Percentiles rank a stretch among this genome's conserved stretches.
phyloP scores from a whole-genome alignment of 2,797 vertebrate species.

The Hydrophis major region DNA sequence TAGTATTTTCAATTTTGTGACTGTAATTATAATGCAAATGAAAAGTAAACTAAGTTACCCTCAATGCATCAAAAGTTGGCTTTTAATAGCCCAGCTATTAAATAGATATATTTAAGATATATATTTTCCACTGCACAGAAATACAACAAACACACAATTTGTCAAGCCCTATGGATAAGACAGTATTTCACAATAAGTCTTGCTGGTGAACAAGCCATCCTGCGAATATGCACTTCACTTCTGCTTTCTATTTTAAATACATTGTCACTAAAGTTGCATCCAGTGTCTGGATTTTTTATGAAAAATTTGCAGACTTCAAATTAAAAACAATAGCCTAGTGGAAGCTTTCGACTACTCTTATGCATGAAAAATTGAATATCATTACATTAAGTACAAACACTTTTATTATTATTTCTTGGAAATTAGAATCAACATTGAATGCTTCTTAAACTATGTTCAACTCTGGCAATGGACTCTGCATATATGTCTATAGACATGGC shows the following conservation, averaged over 20 bases:
- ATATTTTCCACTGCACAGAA: not conserved
- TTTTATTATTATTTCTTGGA: not conserved
- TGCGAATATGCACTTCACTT: not conserved
- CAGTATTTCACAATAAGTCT: not conserved
- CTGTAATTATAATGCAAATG: not conserved
- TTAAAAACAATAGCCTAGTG: not conserved
- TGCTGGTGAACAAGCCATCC: not conserved
- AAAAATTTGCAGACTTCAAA: not conserved
- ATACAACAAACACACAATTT: not conserved
- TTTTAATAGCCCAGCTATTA: not conserved
- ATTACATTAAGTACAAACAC: not conserved
- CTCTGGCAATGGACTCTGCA: not conserved
- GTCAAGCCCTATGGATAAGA: not conserved
- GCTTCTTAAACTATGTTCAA: not conserved
- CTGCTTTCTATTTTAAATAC: not conserved
- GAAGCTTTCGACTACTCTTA: not conserved
- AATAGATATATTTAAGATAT: not conserved
- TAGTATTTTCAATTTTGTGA: not conserved
- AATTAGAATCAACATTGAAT: not conserved
- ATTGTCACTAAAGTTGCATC: not conserved
- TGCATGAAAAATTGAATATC: not conserved
- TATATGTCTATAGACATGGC: not conserved
- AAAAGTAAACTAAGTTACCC: not conserved
- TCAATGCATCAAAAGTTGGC: not conserved
- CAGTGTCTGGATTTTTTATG: not conserved